Conservation (phyloP, 2,888 invertebrate genomes). For the Meloe dianella region DNA sequence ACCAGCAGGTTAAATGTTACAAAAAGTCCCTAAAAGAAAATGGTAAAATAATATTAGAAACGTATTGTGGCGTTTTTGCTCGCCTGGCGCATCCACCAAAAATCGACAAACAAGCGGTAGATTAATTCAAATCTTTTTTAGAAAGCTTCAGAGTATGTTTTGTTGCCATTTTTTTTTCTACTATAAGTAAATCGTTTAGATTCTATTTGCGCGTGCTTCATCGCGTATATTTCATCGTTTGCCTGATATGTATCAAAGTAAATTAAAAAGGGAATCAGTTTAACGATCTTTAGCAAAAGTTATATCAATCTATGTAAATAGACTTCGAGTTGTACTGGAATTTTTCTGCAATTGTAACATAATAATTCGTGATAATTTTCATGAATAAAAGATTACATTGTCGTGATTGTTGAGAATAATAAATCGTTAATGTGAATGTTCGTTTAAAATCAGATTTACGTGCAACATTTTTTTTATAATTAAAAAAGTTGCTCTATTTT, state of each 20-base stretch:
- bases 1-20: too few species aligned
- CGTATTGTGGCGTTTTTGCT: neutral
- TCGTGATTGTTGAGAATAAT: neutral
- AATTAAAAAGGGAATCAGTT: too few species aligned
- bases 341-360: neutral
- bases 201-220: too few species aligned
- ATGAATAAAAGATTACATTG: neutral
- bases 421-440: neutral
- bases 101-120: neutral
- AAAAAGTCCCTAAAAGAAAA: too few species aligned
- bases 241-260: too few species aligned
- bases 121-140: too few species aligned
- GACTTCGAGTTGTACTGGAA: neutral
- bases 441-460: neutral
- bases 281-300: too few species aligned
- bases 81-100: neutral
- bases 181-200: too few species aligned
- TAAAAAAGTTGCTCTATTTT: neutral
- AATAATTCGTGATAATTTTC: neutral
- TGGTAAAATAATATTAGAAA: too few species aligned
- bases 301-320: neutral
- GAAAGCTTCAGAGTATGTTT: too few species aligned
- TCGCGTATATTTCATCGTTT: too few species aligned
- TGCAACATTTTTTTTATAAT: neutral
- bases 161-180: too few species aligned